Percentiles rank a stretch among this genome's conserved stretches.
Evolutionary conservation across 2,888 invertebrate genomes (phyloP).

Genomic region (Acanthoscelides obtectus): DNA sequence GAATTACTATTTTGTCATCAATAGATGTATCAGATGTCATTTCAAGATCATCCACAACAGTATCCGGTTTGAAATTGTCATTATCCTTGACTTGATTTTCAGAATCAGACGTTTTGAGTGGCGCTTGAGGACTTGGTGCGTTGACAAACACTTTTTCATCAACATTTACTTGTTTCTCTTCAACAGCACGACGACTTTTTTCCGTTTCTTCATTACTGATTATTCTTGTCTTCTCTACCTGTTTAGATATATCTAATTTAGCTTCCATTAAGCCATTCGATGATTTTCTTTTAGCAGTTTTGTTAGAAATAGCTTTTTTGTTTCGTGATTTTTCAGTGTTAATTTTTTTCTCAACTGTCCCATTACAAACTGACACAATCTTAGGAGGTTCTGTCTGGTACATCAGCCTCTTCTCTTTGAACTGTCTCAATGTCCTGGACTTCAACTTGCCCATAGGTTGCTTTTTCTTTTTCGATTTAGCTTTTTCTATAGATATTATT

Average conservation of each 20-base stretch:
- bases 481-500: background rate
- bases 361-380: constrained; percentile 7
- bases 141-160: too few species aligned
- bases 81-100: too few species aligned
- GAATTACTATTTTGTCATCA: too few species aligned
- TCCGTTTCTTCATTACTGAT: too few species aligned
- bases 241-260: background rate
- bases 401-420: constrained; percentile 16
- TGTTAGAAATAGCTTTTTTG: background rate
- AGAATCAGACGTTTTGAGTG: too few species aligned
- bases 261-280: background rate
- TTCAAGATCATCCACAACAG: too few species aligned
- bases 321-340: background rate
- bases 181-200: too few species aligned
- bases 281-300: background rate
- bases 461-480: constrained; percentile 6
- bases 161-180: too few species aligned
- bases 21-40: too few species aligned
- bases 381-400: constrained; percentile 6
- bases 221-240: too few species aligned
- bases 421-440: constrained; percentile 13
- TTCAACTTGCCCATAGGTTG: constrained; percentile 12
- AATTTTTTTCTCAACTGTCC: constrained; percentile 6
- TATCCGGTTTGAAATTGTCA: too few species aligned
- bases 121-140: too few species aligned